These are phyloP conservation scores for Kryptolebias marmoratus DNA, from an alignment of 2,113 vertebrate species.

Conservation along the genomic window DNA sequence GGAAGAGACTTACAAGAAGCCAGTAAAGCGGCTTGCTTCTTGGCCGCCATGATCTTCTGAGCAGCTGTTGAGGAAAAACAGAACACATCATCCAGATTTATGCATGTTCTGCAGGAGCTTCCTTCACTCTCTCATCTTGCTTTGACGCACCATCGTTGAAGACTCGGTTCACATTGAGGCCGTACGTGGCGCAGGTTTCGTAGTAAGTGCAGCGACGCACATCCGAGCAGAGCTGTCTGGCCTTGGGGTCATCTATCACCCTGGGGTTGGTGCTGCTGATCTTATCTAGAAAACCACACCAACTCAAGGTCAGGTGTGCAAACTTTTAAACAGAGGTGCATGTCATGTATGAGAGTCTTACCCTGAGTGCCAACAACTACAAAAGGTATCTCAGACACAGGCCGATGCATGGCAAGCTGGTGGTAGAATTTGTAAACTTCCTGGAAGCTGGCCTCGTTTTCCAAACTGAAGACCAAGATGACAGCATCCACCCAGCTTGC, in stretches of 20 bases:
- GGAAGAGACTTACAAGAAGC: slow-evolving; percentile 95
- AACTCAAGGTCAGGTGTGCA: not conserved
- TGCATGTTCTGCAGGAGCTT: not conserved
- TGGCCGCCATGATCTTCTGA: slow-evolving; percentile 90
- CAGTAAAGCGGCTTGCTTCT: slow-evolving; percentile 91
- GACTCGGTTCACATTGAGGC: slow-evolving; percentile 94
- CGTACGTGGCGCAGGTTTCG: slow-evolving; percentile 96
- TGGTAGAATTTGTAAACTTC: slow-evolving; percentile 88
- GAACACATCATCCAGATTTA: not conserved
- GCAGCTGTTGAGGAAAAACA: slow-evolving; percentile 79
- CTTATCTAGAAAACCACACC: slow-evolving; percentile 82
- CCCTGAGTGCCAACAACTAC: slow-evolving; percentile 95
- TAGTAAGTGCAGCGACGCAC: slow-evolving; percentile 92
- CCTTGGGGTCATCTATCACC: slow-evolving; percentile 88
- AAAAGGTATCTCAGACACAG: slow-evolving; percentile 81
- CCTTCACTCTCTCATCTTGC: not conserved
- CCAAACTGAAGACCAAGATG: slow-evolving; percentile 96
- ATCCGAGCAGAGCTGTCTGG: slow-evolving; percentile 89
- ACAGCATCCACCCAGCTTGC: slow-evolving; percentile 93
- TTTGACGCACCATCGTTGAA: slow-evolving; percentile 87
- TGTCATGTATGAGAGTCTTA: slow-evolving; percentile 50
- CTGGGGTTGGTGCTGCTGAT: slow-evolving; percentile 91
- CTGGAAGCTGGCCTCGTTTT: slow-evolving; percentile 94
- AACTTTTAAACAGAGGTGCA: not conserved
- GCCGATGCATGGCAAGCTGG: slow-evolving; percentile 84